Conservation (phyloP, 2,888 invertebrate genomes). For the Aleiodes testaceus region DNA sequence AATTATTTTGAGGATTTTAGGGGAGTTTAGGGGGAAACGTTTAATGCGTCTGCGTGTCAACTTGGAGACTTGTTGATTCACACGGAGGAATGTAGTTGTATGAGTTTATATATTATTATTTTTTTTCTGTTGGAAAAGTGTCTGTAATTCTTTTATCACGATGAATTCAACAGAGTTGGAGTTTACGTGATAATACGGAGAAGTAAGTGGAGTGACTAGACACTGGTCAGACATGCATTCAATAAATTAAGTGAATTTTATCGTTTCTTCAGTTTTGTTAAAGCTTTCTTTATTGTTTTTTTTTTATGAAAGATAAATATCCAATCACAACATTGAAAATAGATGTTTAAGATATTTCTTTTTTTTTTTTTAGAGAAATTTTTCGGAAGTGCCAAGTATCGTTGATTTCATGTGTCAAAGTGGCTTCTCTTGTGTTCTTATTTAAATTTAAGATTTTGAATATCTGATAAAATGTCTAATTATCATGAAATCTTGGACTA, state of each 20-base stretch:
- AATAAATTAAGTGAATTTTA: constrained; percentile 3
- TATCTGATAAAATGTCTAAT: background rate
- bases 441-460: background rate
- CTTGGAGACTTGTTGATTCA: constrained; percentile 39
- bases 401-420: background rate
- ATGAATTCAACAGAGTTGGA: background rate
- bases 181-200: background rate
- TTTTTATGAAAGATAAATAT: background rate
- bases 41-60: constrained; percentile 36
- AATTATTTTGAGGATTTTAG: too few relatives aligned
- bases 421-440: background rate
- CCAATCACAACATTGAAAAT: constrained; percentile 14
- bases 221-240: constrained; percentile 11
- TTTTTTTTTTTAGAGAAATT: background rate
- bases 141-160: too few relatives aligned
- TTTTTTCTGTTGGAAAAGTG: too few relatives aligned
- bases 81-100: background rate
- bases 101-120: too few relatives aligned
- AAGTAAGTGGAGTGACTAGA: background rate
- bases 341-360: background rate
- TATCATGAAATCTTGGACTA: too few relatives aligned
- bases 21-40: too few relatives aligned
- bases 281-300: too few relatives aligned
- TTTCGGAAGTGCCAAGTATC: background rate
- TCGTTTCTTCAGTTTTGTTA: background rate